phyloP scores from a whole-genome alignment of 2,888 invertebrate species.

The Tinea pellionella region DNA sequence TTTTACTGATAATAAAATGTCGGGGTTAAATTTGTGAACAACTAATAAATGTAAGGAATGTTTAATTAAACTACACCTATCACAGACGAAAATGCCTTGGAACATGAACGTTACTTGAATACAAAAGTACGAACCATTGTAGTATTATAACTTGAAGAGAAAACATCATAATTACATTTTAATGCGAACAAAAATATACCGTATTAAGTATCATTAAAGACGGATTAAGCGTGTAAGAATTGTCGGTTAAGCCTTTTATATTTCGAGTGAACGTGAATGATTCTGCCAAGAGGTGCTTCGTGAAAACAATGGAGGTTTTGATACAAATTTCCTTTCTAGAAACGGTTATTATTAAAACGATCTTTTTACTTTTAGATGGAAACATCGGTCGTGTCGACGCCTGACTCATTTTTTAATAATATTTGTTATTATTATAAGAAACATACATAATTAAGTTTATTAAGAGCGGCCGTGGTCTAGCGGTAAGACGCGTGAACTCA shows the following conservation, averaged over 20 bases:
- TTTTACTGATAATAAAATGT: too few relatives aligned
- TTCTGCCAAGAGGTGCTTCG: conserved; percentile 7
- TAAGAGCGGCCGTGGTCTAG: too few relatives aligned
- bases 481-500: too few relatives aligned
- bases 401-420: not conserved
- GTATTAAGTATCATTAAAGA: not conserved
- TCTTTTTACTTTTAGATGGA: conserved; percentile 2
- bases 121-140: conserved; percentile 39
- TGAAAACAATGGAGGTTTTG: conserved; percentile 16
- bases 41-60: not conserved
- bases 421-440: not conserved
- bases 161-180: not conserved
- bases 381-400: not conserved
- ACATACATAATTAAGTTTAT: not conserved
- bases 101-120: conserved; percentile 40
- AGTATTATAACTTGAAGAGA: not conserved
- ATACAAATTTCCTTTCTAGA: conserved; percentile 19
- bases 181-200: not conserved
- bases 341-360: conserved; percentile 16
- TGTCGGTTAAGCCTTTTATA: not conserved
- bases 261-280: not conserved
- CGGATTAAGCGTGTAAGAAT: not conserved
- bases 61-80: not conserved
- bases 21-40: too few relatives aligned
- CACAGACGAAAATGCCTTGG: conserved; percentile 41